phyloP scores from a whole-genome alignment of 2,797 vertebrate genomes.

The Melanotaenia maccullochi region DNA sequence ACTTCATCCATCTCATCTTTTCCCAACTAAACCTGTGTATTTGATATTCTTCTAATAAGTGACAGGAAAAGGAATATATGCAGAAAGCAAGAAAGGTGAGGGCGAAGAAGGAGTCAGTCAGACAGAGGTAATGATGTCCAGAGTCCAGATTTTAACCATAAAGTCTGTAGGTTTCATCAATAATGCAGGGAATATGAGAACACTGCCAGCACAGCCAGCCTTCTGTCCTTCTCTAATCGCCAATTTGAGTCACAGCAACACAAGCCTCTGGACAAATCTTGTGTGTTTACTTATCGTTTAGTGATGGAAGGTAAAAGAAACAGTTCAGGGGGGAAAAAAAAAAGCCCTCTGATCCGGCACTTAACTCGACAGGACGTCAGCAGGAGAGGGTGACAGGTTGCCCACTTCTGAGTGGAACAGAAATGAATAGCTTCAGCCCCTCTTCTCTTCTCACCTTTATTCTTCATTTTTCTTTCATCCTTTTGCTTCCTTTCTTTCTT shows the following conservation, averaged over 20 bases:
- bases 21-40: constrained; percentile 22
- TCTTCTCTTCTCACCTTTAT: constrained; percentile 35
- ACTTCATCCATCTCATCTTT: constrained; percentile 43
- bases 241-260: constrained; percentile 67
- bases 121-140: constrained; percentile 64
- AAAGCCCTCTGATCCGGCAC: constrained; percentile 33
- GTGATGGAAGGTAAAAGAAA: constrained; percentile 3
- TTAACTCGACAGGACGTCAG: constrained; percentile 21
- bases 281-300: constrained; percentile 33
- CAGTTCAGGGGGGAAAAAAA: constrained; percentile 9
- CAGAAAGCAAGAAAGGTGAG: constrained; percentile 3
- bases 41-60: constrained; percentile 12
- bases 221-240: constrained; percentile 60
- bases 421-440: constrained; percentile 51
- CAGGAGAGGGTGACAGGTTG: constrained; percentile 38
- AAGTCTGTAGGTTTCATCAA: constrained; percentile 59
- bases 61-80: background rate
- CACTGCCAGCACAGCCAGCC: constrained; percentile 32
- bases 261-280: constrained; percentile 21
- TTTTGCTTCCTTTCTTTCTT: constrained; percentile 21
- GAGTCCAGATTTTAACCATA: constrained; percentile 59
- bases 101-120: constrained; percentile 21
- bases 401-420: constrained; percentile 48
- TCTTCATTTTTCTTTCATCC: constrained; percentile 50
- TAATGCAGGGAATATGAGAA: constrained; percentile 64